A percentile compares a stretch with the other conserved stretches of the same genome.
Evolutionary conservation across 1,140 invertebrate species (phyloP).

Genomic region (Bombus breviceps): DNA sequence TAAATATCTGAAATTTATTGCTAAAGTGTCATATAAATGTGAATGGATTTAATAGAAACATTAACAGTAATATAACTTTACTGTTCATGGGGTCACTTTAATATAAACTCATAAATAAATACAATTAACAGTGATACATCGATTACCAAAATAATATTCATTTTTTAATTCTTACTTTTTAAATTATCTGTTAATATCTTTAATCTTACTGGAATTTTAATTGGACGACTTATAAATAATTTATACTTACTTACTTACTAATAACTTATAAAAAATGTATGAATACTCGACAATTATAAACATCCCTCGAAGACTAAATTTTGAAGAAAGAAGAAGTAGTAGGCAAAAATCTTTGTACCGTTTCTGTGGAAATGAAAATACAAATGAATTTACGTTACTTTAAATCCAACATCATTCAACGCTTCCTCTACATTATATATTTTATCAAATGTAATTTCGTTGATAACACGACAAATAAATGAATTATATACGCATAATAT

Average conservation of each 20-base stretch:
- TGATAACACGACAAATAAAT: not conserved
- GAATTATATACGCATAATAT: not conserved
- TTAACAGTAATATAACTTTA: too few species aligned
- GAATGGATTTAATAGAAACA: not conserved
- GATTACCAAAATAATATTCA: not conserved
- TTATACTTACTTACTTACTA: too few species aligned
- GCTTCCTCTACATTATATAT: not conserved
- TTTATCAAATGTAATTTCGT: not conserved
- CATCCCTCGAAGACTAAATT: not conserved
- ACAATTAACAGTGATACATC: not conserved
- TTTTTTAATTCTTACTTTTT: not conserved
- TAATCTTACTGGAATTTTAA: not conserved
- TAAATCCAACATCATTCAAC: not conserved
- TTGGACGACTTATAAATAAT: not conserved
- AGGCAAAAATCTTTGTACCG: too few species aligned
- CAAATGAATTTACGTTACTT: not conserved
- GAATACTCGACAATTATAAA: not conserved
- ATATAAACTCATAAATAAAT: too few species aligned
- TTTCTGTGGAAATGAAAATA: not conserved
- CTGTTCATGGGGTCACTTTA: too few species aligned
- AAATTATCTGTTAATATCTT: not conserved
- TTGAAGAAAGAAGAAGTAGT: not conserved
- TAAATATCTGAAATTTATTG: not conserved
- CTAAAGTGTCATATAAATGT: not conserved
- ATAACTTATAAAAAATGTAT: not conserved